Conservation (phyloP, 2,888 invertebrate genomes). For the Clivina fossor region DNA sequence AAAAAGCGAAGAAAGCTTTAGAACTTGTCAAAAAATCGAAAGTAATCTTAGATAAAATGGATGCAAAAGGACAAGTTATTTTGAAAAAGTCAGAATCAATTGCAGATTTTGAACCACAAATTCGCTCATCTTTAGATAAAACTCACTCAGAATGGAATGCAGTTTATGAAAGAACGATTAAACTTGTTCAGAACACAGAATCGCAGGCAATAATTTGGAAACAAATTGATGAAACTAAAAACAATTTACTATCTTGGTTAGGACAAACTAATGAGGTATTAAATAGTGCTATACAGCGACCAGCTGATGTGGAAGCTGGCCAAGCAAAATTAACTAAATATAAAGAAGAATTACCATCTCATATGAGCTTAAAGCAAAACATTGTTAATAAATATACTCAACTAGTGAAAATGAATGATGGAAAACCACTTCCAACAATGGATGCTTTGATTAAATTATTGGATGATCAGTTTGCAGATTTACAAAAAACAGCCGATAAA, state of each 20-base stretch:
- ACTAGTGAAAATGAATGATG: constrained; percentile 73
- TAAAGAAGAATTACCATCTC: constrained; percentile 80
- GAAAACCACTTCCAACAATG: constrained; percentile 69
- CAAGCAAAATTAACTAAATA: constrained; percentile 79
- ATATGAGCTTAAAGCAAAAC: constrained; percentile 73
- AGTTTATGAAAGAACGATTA: constrained; percentile 69
- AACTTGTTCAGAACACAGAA: constrained; percentile 78
- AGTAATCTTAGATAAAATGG: constrained; percentile 74
- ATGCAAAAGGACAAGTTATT: constrained; percentile 71
- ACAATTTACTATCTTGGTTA: constrained; percentile 81
- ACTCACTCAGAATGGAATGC: constrained; percentile 71
- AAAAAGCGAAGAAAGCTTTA: constrained; percentile 74
- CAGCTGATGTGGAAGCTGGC: constrained; percentile 78
- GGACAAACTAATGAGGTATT: constrained; percentile 78
- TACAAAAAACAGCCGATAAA: constrained; percentile 72
- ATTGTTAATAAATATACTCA: constrained; percentile 80
- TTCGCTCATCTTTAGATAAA: constrained; percentile 62
- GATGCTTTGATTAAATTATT: constrained; percentile 67
- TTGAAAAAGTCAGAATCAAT: constrained; percentile 69
- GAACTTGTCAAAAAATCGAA: constrained; percentile 77
- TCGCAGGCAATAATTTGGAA: constrained; percentile 91
- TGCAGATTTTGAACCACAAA: constrained; percentile 64
- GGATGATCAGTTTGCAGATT: constrained; percentile 74
- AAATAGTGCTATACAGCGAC: constrained; percentile 72
- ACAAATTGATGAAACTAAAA: constrained; percentile 84